Evolutionary conservation across 1,140 invertebrate genomes (phyloP).

Genomic region (Tetraneura akinire): DNA sequence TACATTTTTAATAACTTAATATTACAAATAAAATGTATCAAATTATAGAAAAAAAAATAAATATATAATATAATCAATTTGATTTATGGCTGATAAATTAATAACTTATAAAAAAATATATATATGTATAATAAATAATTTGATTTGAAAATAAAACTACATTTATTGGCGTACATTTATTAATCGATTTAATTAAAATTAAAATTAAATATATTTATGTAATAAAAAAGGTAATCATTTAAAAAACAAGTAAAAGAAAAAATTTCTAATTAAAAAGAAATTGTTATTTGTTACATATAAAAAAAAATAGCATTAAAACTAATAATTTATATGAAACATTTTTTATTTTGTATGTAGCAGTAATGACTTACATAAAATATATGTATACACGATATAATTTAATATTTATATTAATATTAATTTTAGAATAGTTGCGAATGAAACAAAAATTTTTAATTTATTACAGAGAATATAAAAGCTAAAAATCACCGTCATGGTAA

Average conservation of each 20-base stretch:
- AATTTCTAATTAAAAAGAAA: neutral
- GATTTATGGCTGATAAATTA: neutral
- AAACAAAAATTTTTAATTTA: neutral
- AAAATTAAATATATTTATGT: neutral
- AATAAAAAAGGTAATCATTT: neutral
- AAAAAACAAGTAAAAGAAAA: neutral
- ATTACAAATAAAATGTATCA: neutral
- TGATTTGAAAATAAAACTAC: neutral
- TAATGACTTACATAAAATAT: too few species aligned
- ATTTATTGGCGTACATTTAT: too few species aligned
- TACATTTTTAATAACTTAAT: neutral
- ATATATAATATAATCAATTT: neutral
- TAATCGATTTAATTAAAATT: neutral
- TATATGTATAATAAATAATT: neutral
- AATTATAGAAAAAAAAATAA: neutral
- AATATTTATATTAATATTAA: neutral
- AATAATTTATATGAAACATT: neutral
- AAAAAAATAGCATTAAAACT: neutral
- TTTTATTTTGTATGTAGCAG: too few species aligned
- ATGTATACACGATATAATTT: neutral
- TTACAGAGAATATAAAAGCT: neutral
- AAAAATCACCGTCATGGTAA: neutral
- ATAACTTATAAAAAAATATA: constrained; percentile 1
- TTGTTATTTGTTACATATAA: neutral
- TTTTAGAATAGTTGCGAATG: neutral